Percentiles rank a stretch among this genome's conserved stretches.
Conservation (phyloP, 2,113 vertebrate genomes). For the Drymodes brunneopygia region DNA sequence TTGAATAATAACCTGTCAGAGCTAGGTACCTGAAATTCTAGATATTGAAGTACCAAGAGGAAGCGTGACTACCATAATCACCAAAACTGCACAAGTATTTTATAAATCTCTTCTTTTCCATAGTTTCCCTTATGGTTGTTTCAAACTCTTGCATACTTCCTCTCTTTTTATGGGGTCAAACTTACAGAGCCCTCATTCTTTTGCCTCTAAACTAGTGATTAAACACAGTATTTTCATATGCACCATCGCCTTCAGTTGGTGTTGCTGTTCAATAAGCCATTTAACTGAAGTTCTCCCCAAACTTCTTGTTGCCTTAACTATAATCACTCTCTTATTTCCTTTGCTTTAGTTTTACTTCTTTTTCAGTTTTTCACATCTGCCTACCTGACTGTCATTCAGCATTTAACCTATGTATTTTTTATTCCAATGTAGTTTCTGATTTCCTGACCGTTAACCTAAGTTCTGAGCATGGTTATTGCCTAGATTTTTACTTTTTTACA, state of each 20-base stretch:
- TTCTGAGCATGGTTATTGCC: not conserved
- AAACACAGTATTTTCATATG: not conserved
- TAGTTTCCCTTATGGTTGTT: not conserved
- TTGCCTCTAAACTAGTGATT: not conserved
- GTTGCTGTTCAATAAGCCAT: not conserved
- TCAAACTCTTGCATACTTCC: not conserved
- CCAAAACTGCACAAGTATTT: not conserved
- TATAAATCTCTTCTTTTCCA: not conserved
- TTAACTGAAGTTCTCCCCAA: not conserved
- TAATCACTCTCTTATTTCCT: not conserved
- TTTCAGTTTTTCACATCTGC: not conserved
- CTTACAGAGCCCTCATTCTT: not conserved
- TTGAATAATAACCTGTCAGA: not conserved
- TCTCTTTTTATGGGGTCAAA: not conserved
- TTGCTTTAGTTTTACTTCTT: not conserved
- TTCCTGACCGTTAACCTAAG: not conserved
- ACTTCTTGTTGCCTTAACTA: not conserved
- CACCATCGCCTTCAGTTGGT: not conserved
- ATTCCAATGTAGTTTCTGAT: not conserved
- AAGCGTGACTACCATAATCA: fast-evolving
- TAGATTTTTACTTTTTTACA: not conserved
- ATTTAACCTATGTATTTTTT: not conserved
- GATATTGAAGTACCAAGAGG: not conserved
- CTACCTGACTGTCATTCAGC: not conserved
- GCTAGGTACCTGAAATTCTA: not conserved